Base-by-base conservation (phyloP, 2,113 vertebrate genomes). In the Elephas maximus region DNA sequence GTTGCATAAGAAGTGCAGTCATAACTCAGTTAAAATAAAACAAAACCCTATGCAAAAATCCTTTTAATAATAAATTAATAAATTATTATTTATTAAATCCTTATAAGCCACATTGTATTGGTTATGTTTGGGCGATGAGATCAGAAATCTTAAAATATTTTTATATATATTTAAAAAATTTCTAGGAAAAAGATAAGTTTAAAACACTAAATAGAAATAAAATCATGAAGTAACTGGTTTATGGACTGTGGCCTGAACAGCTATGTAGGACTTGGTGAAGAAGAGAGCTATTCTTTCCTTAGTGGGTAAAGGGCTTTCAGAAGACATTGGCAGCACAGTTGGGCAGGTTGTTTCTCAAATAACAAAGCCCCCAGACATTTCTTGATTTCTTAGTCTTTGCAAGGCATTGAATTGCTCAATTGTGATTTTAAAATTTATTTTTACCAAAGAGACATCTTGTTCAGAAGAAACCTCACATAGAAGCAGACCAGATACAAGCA, bases 171-270 rank as follows among this genome's bases (percentile, higher is more conserved):
- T 81, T 93, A 44, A 24, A 53, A 78, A 37, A 48, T 95, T 83
- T 63, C 17, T 76, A 45, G 60, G n/a, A 90, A 93, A 73, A 93
- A 74, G 8, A n/a, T 57, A 77, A 51, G 71, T 78, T 71, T 91
- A 78, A 93, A 90, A 77, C n/a, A 96, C 45, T 77, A 90, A 84
- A 82, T 53, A 76, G 76, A 81, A 65, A 26, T 88, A 79, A 87
- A 88, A 87, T 79, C 37, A 48, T 63, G 5, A 53, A 90, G 17
- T 41, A 77, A 26, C 23, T 78, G 51, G 1, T 33, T 90, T 82
- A 63, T 63, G 33, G 45, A 6, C 51, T 90, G 21, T 62, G 41
- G 48, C 21, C 33, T 76, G 87, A 82, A 24, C 24, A 53, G 28
- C 4, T n/a, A 24, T 51, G 41, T 0, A 65, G 62, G 37, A 33